These are phyloP conservation scores for Arnoldichthys spilopterus DNA, from an alignment of 2,797 vertebrate species.

Conservation along the genomic window DNA sequence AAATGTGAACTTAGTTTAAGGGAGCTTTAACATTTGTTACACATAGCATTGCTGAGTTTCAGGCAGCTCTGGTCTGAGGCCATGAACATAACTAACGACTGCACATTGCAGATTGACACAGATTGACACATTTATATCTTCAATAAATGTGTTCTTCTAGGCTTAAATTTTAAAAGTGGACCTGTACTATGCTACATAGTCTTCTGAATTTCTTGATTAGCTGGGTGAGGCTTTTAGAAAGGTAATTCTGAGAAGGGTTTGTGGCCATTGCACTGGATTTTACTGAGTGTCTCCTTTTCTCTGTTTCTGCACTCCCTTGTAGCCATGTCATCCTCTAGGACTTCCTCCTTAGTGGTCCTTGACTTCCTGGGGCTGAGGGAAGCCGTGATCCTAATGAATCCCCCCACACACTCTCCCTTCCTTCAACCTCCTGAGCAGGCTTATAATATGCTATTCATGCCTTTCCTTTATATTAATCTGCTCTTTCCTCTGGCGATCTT, in stretches of 20 bases:
- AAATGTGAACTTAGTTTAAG: slow-evolving; percentile 3
- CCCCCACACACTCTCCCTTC: slow-evolving; percentile 61
- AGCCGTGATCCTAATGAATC: slow-evolving; percentile 70
- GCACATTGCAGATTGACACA: neutral
- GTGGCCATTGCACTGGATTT: neutral
- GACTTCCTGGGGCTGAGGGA: slow-evolving; percentile 44
- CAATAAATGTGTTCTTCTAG: neutral
- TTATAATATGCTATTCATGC: slow-evolving; percentile 77
- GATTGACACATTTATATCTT: neutral
- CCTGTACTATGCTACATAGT: too few species aligned
- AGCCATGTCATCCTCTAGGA: slow-evolving; percentile 33
- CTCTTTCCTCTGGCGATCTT: slow-evolving; percentile 79
- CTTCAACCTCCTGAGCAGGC: slow-evolving; percentile 60
- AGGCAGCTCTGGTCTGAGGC: neutral
- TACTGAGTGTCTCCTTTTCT: neutral
- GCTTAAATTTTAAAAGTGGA: too few species aligned
- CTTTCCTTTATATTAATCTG: slow-evolving; percentile 73
- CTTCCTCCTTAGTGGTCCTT: slow-evolving; percentile 58
- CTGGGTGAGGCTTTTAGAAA: neutral
- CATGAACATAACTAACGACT: neutral
- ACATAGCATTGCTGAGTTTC: too few species aligned
- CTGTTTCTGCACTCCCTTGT: neutral
- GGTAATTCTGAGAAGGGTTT: neutral
- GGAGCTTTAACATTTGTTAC: neutral
- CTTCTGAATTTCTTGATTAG: neutral